These are phyloP conservation scores for Drosophila pseudotalamancana DNA, from an alignment of 2,888 invertebrate species.

Conservation along the genomic window DNA sequence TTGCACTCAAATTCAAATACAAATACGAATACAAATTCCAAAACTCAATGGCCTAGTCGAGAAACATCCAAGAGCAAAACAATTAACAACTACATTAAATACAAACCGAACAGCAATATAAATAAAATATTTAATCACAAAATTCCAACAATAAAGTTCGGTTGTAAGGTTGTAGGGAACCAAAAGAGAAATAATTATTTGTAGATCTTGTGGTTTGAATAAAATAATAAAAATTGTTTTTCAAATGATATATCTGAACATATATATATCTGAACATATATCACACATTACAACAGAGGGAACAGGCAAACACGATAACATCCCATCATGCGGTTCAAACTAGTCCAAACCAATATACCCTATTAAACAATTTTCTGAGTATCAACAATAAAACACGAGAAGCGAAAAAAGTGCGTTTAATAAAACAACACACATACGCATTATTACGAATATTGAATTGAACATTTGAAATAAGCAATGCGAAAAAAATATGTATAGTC, in stretches of 20 bases:
- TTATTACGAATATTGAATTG: conserved; percentile 49
- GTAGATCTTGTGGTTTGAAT: too few relatives aligned
- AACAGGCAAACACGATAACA: too few relatives aligned
- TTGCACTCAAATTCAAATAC: conserved; percentile 26
- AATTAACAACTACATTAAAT: conserved; percentile 53
- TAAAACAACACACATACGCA: conserved; percentile 42
- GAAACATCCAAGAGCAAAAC: too few relatives aligned
- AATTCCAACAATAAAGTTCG: background rate
- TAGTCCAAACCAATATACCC: background rate
- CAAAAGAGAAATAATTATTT: too few relatives aligned
- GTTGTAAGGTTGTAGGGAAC: too few relatives aligned
- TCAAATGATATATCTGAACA: too few relatives aligned
- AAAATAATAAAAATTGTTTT: too few relatives aligned
- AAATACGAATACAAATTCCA: conserved; percentile 48
- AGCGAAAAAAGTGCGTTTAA: conserved; percentile 44
- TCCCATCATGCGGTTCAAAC: too few relatives aligned
- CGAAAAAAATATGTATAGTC: conserved; percentile 16
- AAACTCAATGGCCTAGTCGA: conserved; percentile 26
- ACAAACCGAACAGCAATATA: conserved; percentile 32
- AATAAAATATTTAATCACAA: conserved; percentile 40
- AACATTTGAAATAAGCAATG: conserved; percentile 23
- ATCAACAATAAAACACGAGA: conserved; percentile 41
- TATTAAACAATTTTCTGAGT: conserved; percentile 5
- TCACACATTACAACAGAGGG: too few relatives aligned
- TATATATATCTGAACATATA: too few relatives aligned